These are phyloP conservation scores for Sardinella longiceps DNA, from an alignment of 2,797 vertebrate genomes.

Conservation along the genomic window DNA sequence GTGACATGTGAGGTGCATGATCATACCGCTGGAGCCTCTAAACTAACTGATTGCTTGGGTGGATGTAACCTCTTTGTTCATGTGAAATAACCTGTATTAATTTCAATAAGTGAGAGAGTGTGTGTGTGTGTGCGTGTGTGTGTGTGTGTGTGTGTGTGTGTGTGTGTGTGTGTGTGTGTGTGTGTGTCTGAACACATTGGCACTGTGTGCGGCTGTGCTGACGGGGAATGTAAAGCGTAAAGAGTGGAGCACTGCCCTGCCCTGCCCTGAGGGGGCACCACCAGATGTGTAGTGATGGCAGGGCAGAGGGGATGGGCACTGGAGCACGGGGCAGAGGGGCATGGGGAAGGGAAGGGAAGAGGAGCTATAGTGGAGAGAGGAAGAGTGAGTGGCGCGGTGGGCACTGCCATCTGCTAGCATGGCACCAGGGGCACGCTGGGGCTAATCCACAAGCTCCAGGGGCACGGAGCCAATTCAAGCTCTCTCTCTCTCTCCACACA, in stretches of 20 bases:
- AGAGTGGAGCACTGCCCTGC: background rate
- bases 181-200: background rate
- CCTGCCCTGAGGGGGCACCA: background rate
- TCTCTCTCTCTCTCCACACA: too few species aligned
- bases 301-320: constrained; percentile 38
- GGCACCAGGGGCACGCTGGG: background rate
- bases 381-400: constrained; percentile 14
- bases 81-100: too few species aligned
- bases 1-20: background rate
- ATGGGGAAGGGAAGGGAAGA: too few species aligned
- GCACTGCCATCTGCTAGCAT: constrained; percentile 44
- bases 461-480: constrained; percentile 41
- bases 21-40: background rate
- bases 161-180: too few species aligned
- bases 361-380: background rate
- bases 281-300: constrained; percentile 38
- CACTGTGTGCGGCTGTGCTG: background rate
- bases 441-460: constrained; percentile 31
- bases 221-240: background rate
- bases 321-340: too few species aligned
- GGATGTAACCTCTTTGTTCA: background rate
- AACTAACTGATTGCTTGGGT: background rate
- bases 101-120: background rate
- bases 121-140: background rate
- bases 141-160: background rate